Evolutionary conservation across 2,113 vertebrate species (phyloP).

Genomic region (Cettia cetti): DNA sequence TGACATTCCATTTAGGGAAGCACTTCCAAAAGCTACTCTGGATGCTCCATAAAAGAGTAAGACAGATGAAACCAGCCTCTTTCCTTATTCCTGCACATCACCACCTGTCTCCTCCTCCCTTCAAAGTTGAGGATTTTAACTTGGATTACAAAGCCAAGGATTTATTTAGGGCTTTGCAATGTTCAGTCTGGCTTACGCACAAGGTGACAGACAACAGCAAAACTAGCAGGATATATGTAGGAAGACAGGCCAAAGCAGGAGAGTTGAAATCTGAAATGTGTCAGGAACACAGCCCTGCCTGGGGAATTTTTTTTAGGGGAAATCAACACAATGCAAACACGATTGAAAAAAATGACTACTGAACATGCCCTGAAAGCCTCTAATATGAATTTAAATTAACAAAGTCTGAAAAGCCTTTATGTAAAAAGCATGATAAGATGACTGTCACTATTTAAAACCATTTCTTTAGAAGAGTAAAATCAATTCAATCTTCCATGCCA

Average conservation of each 20-base stretch:
- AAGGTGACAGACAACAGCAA: not conserved
- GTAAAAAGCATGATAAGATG: not conserved
- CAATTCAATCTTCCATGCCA: not conserved
- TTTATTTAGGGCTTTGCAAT: not conserved
- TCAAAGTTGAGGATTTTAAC: not conserved
- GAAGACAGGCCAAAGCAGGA: not conserved
- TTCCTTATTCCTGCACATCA: not conserved
- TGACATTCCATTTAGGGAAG: not conserved
- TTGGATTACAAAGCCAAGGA: not conserved
- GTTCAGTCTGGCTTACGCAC: not conserved
- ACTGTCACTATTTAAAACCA: not conserved
- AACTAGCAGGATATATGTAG: not conserved
- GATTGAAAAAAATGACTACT: not conserved
- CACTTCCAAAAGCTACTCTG: not conserved
- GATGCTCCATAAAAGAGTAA: not conserved
- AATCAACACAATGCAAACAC: not conserved
- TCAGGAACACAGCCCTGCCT: not conserved
- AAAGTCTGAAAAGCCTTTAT: not conserved
- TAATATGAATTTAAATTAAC: slow-evolving; percentile 17
- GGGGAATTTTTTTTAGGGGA: not conserved
- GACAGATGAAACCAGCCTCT: not conserved
- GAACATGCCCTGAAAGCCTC: not conserved
- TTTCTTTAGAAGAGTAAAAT: not conserved
- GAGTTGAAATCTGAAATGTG: not conserved
- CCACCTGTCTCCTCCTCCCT: not conserved